phyloP scores from a whole-genome alignment of 2,888 invertebrate genomes.

The Aleiodes alternator region DNA sequence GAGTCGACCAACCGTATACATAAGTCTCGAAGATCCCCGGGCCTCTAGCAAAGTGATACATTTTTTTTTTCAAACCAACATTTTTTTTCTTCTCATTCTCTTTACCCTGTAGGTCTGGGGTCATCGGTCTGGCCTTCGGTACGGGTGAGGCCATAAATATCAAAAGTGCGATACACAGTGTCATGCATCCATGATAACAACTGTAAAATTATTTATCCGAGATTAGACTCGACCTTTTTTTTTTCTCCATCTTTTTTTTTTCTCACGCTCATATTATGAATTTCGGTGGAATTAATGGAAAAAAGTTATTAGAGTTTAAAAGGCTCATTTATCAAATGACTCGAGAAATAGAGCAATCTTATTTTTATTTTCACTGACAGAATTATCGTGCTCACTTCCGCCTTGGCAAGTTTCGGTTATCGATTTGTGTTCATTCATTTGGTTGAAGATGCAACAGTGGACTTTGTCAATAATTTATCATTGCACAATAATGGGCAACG shows the following conservation, averaged over 20 bases:
- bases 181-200: slow-evolving; percentile 47
- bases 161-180: slow-evolving; percentile 47
- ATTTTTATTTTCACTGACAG: background rate
- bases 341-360: background rate
- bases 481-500: slow-evolving; percentile 41
- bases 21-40: slow-evolving; percentile 53
- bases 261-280: background rate
- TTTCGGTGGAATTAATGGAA: background rate
- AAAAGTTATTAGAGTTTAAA: too few relatives aligned
- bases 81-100: slow-evolving; percentile 42
- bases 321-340: background rate
- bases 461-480: slow-evolving; percentile 36
- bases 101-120: slow-evolving; percentile 38
- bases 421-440: background rate
- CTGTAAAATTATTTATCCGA: slow-evolving; percentile 48
- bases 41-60: slow-evolving; percentile 58
- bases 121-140: slow-evolving; percentile 51
- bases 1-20: slow-evolving; percentile 30
- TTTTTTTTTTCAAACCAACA: slow-evolving; percentile 41
- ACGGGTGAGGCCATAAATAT: slow-evolving; percentile 48
- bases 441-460: background rate
- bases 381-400: slow-evolving; percentile 2
- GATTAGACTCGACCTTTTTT: slow-evolving; percentile 16
- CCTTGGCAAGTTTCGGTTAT: slow-evolving; percentile 7
- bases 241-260: background rate